A percentile compares a stretch with the other conserved stretches of the same genome.
Evolutionary conservation across 2,797 vertebrate species (phyloP).

Genomic region (Rhynchotus rufescens): DNA sequence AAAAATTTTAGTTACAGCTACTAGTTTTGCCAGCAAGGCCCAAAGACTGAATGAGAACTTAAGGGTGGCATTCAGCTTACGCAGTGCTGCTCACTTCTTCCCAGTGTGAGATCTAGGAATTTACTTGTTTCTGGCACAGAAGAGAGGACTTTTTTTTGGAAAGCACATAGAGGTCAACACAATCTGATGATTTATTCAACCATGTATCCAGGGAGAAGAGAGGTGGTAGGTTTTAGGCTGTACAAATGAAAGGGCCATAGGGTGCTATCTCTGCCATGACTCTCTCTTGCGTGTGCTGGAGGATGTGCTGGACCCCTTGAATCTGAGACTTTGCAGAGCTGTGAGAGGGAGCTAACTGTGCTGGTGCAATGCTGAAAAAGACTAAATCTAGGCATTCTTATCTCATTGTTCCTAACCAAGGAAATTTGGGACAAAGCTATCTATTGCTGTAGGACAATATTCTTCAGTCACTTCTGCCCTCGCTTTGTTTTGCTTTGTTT

Average conservation of each 20-base stretch:
- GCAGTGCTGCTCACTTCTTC: neutral
- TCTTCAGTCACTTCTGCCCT: neutral
- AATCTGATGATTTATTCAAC: neutral
- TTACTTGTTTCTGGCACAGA: neutral
- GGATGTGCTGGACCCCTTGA: neutral
- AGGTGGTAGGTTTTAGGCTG: neutral
- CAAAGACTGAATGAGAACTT: neutral
- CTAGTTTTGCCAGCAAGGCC: neutral
- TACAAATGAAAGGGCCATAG: neutral
- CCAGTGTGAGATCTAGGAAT: neutral
- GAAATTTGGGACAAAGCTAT: neutral
- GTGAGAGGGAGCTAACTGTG: neutral
- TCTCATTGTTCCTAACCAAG: neutral
- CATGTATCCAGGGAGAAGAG: neutral
- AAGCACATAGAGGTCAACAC: neutral
- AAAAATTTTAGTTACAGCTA: neutral
- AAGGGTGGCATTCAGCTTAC: neutral
- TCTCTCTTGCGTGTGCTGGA: neutral
- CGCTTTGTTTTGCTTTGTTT: neutral
- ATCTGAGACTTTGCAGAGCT: neutral
- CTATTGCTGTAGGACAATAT: neutral
- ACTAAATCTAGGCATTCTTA: neutral
- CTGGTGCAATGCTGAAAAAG: neutral
- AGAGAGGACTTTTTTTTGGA: neutral
- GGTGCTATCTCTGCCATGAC: neutral